A percentile compares a stretch with the other conserved stretches of the same genome.
Evolutionary conservation across 1,140 invertebrate genomes (phyloP).

Genomic region (Acromyrmex charruanus): DNA sequence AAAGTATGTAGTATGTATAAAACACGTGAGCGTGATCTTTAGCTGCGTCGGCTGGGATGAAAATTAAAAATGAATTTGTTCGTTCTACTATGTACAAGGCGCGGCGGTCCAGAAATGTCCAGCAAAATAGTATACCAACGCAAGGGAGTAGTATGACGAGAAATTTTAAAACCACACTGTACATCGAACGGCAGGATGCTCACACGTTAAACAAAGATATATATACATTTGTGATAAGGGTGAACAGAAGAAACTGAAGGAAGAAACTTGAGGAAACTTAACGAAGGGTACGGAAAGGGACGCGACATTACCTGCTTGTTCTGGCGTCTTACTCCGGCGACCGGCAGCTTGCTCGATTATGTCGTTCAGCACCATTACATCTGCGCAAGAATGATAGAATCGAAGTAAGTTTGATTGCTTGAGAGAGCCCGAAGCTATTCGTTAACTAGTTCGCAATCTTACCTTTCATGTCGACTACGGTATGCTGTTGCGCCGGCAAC

Average conservation of each 20-base stretch:
- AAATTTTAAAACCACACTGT: slow-evolving; percentile 27
- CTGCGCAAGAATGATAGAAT: slow-evolving; percentile 87
- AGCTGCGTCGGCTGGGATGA: slow-evolving; percentile 15
- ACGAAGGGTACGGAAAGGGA: background rate
- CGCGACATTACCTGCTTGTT: slow-evolving; percentile 93
- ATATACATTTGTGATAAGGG: slow-evolving; percentile 58
- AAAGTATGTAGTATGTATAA: slow-evolving; percentile 16
- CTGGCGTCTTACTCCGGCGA: slow-evolving; percentile 93
- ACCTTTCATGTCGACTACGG: slow-evolving; percentile 98
- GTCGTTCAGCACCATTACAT: slow-evolving; percentile 99
- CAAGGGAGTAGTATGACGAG: slow-evolving; percentile 27
- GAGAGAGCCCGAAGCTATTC: background rate
- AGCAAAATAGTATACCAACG: slow-evolving; percentile 56
- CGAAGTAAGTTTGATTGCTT: slow-evolving; percentile 1
- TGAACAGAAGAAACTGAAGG: background rate
- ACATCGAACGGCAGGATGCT: slow-evolving; percentile 61
- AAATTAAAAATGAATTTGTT: slow-evolving; percentile 49
- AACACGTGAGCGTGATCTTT: slow-evolving; percentile 10
- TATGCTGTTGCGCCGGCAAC: slow-evolving; percentile 92
- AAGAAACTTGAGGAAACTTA: slow-evolving; percentile 55
- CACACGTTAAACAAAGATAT: slow-evolving; percentile 58
- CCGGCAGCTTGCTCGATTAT: slow-evolving; percentile 98
- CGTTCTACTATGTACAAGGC: slow-evolving; percentile 69
- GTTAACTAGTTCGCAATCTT: slow-evolving; percentile 61
- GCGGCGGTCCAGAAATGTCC: slow-evolving; percentile 60